phyloP scores from a whole-genome alignment of 2,113 vertebrate genomes.

The Apteryx mantelli region DNA sequence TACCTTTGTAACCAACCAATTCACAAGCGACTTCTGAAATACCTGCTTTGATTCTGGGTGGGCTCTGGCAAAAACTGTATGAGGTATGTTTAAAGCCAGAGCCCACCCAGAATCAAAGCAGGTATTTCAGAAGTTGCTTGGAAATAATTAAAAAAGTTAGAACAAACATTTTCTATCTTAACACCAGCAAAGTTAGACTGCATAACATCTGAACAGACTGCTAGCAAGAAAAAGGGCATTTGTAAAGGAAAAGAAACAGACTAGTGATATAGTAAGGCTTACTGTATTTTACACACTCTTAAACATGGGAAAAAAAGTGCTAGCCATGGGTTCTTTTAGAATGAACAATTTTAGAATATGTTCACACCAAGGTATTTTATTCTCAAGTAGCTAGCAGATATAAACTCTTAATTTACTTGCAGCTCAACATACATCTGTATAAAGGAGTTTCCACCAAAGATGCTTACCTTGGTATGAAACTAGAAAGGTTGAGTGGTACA shows the following conservation, averaged over 20 bases:
- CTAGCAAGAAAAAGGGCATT: not conserved
- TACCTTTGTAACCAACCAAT: not conserved
- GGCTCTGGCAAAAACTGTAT: not conserved
- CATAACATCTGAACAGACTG: not conserved
- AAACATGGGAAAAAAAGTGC: not conserved
- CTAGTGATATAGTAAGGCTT: not conserved
- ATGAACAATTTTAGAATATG: not conserved
- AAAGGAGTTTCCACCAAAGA: not conserved
- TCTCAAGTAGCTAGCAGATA: not conserved
- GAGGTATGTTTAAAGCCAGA: not conserved
- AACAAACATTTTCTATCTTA: not conserved
- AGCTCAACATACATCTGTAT: not conserved
- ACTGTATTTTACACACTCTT: not conserved
- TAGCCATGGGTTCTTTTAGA: not conserved
- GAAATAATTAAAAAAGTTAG: not conserved
- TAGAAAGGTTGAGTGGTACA: not conserved
- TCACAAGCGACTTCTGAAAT: not conserved
- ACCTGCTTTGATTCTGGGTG: not conserved
- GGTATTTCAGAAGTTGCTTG: too few species aligned
- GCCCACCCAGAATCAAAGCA: too few species aligned
- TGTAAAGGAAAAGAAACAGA: not conserved
- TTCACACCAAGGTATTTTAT: not conserved
- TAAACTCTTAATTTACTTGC: not conserved
- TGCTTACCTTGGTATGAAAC: not conserved
- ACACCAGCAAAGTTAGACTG: not conserved